Base-by-base conservation (phyloP, 2,113 vertebrate species). In the Nesogale talazaci region DNA sequence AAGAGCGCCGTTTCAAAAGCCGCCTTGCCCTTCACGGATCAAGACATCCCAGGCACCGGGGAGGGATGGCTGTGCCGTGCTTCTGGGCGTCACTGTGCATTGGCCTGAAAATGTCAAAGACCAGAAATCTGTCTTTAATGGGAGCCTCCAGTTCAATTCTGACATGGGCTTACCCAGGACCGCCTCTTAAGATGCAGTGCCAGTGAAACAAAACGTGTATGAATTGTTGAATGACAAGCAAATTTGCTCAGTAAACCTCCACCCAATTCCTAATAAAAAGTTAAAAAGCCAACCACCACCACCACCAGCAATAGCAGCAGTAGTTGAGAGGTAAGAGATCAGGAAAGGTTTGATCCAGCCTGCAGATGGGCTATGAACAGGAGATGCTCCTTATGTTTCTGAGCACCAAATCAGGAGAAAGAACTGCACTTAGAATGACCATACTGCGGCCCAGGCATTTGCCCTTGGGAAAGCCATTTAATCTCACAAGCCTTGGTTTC, bases 1-100 rank as follows among this genome's bases (percentile, higher is more conserved):
- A 94, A 59, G 19, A 25, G 31, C 0, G 0, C 67, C 82, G 36
- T 93, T 94, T 77, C 36, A 77, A 83, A 61, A 90, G 52, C 90
- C 72, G 38, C 23, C 63, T 79, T 88, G 36, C 70, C 31, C 75
- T 57, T 86, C n/a, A 56, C 10, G 25, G 56, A 74, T 83, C 25
- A 40, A 61, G 12, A 61, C 17, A 56, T 61, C 40, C 34, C 36
- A 63, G n/a, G 78, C 29, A 1, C 34, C 59, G 25, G 27, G 25
- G 40, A 69, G 34, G n/a, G 42, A 27, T 3, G 52, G 27, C 34
- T n/a, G 52, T 25, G 0, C 3, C 11, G 3, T 46, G 31, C 3
- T 16, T 84, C 52, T 42, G n/a, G 16, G 34, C 29, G 74, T 52
- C 20, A 7, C 0, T 12, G 56, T 59, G 8, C 20, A 16, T 67